phyloP scores from a whole-genome alignment of 2,797 vertebrate genomes.

The Salarias fasciatus region DNA sequence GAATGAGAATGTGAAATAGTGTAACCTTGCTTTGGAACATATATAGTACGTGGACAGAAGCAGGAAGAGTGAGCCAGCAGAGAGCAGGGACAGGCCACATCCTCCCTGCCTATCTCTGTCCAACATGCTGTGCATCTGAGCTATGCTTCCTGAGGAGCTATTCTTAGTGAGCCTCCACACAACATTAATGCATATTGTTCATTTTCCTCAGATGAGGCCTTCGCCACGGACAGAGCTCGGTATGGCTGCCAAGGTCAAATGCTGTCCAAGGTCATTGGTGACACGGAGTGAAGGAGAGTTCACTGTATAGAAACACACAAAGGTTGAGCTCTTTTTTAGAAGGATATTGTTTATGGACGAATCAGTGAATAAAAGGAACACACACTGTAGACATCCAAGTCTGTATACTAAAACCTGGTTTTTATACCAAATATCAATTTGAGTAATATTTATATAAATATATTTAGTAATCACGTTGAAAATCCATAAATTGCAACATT shows the following conservation, averaged over 20 bases:
- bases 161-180: constrained; percentile 10
- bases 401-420: too few species aligned
- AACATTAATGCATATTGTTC: constrained; percentile 16
- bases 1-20: constrained; percentile 31
- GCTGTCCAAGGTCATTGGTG: constrained; percentile 1
- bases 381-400: too few species aligned
- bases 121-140: constrained; percentile 30
- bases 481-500: too few species aligned
- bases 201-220: not conserved
- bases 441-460: too few species aligned
- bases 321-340: too few species aligned
- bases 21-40: constrained; percentile 40
- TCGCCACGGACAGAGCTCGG: not conserved
- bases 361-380: too few species aligned
- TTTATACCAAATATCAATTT: too few species aligned
- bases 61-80: constrained; percentile 47
- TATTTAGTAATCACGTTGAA: too few species aligned
- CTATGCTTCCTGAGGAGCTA: constrained; percentile 37
- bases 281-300: constrained; percentile 1
- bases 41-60: constrained; percentile 40
- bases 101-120: constrained; percentile 58
- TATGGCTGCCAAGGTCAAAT: not conserved
- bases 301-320: not conserved
- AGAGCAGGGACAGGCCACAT: constrained; percentile 36
- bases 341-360: too few species aligned